phyloP scores from a whole-genome alignment of 2,113 vertebrate genomes.

The Cebidichthys violaceus region DNA sequence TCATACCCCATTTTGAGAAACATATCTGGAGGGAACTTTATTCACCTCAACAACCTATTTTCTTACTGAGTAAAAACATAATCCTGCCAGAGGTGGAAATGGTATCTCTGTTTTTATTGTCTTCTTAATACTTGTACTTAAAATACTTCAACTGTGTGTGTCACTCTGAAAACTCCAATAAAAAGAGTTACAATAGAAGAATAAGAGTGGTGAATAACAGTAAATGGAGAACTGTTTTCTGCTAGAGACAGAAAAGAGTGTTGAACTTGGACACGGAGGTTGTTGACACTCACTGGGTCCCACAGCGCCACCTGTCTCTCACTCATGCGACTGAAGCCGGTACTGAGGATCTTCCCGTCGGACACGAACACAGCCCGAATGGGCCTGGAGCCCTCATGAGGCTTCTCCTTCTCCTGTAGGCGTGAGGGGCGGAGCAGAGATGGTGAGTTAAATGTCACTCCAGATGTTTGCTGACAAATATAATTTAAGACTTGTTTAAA shows the following conservation, averaged over 20 bases:
- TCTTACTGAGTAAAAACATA: background rate
- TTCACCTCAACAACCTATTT: background rate
- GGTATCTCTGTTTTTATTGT: background rate
- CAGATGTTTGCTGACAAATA: background rate
- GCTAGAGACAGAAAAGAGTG: background rate
- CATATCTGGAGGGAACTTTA: background rate
- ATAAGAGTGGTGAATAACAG: background rate
- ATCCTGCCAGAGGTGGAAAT: background rate
- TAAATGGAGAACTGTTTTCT: background rate
- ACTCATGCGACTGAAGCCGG: conserved; percentile 93
- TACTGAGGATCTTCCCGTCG: conserved; percentile 88
- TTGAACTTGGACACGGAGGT: background rate
- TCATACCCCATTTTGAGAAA: background rate
- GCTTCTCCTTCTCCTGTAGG: conserved; percentile 88
- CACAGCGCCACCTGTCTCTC: conserved; percentile 94
- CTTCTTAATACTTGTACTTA: background rate
- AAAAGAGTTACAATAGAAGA: background rate
- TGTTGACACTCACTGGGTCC: conserved; percentile 85
- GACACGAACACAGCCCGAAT: conserved; percentile 86
- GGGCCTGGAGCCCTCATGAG: conserved; percentile 90
- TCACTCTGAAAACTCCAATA: background rate
- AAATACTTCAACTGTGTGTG: background rate
- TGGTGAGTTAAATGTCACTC: background rate
- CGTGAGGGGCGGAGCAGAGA: background rate
- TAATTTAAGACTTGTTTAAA: background rate